Base-by-base conservation (phyloP, 1,140 invertebrate genomes). In the Aphaenogaster rudis region DNA sequence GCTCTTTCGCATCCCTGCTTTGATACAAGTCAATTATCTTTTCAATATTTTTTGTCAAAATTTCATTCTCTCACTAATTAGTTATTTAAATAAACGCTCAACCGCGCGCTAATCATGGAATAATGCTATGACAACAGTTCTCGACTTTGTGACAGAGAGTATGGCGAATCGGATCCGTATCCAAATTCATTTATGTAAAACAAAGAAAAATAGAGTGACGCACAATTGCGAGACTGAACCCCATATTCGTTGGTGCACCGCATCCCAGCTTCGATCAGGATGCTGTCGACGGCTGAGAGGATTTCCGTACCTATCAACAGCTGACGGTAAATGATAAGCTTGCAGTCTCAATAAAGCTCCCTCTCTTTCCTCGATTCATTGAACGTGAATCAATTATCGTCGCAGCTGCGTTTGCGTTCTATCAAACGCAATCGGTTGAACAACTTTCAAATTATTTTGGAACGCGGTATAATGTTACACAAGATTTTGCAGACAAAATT, bases 371-470 rank as follows among this genome's bases (percentile, higher is more conserved):
- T 82, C 42, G 42, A 88, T 78, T 86, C 66, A 33, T 28, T 17
- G 71, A 39, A 13, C 50, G 28, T 45, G 74, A 86, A 79, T 88
- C 42, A 88, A 89, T 88, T 89, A 88, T 88, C 66, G 28, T 45
- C n/a, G 28, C 28, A 28, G 28, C 28, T 52, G 45, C 28, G 2
- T n/a, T 77, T 42, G 42, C 52, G 4, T 80, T 66, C 39, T 39
- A 13, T 7, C 28, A 33, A 33, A 36, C 15, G 5, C 17, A 48
- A n/a, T 63, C 21, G 5, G 0, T 61, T 17, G 15, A 77, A 61
- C n/a, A 11, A 74, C 13, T 39, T 39, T 78, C 9, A 57, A 67
- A 13, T 48, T 21, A 67, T 28, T 67, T 11, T n/a, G 1, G 2
- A 67, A 67, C 9, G 9, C 21, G 8, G 0, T 45, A 45, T 42